phyloP scores from a whole-genome alignment of 2,113 vertebrate species.

The Oreocharis arfaki region DNA sequence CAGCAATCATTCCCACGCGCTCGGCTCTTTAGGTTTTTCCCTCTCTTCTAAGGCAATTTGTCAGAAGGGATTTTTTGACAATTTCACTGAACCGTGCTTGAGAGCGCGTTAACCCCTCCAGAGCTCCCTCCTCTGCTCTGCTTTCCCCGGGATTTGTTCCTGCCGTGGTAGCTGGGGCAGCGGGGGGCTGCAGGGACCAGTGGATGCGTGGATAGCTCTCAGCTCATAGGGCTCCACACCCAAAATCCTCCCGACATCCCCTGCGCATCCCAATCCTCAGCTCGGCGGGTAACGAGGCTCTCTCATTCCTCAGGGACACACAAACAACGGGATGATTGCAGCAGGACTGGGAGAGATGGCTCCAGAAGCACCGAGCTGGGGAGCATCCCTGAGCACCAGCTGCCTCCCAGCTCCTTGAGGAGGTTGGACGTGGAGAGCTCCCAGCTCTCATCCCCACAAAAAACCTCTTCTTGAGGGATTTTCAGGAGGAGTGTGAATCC shows the following conservation, averaged over 20 bases:
- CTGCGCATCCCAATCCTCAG: background rate
- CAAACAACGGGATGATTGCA: background rate
- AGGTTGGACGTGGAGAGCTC: background rate
- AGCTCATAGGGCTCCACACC: background rate
- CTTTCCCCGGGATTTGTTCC: background rate
- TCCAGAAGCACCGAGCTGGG: background rate
- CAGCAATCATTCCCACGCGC: constrained; percentile 63
- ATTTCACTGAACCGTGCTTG: constrained; percentile 66
- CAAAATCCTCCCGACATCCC: background rate
- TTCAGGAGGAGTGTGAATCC: background rate
- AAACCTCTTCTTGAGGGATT: background rate
- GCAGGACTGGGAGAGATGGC: background rate
- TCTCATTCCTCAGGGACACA: background rate
- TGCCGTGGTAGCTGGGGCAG: background rate
- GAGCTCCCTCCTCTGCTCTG: background rate
- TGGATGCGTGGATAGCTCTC: background rate
- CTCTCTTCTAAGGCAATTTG: constrained; percentile 71
- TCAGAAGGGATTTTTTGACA: constrained; percentile 71
- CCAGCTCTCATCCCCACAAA: background rate
- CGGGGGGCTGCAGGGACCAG: background rate
- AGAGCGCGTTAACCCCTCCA: constrained; percentile 63
- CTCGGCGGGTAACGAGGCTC: background rate
- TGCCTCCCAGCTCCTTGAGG: background rate
- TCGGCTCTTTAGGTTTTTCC: constrained; percentile 35
- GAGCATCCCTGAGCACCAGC: background rate